Conservation (phyloP, 2,797 vertebrate species). For the Valencia hispanica region DNA sequence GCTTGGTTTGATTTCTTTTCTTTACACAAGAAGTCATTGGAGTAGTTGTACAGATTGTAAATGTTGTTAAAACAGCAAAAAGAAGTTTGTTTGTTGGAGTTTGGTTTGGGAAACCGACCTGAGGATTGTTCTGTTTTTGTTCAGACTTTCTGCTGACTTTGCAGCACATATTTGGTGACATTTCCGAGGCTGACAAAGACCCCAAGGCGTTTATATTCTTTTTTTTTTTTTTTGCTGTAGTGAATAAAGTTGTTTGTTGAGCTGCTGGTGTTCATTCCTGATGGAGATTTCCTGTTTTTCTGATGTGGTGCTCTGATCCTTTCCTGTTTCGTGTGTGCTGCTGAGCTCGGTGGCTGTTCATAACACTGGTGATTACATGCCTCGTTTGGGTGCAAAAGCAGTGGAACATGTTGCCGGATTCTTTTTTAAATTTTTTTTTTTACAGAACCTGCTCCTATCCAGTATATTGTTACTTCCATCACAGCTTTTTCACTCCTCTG, state of each 20-base stretch:
- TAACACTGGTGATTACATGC: neutral
- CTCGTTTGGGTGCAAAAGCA: constrained; percentile 2
- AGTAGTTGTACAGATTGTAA: neutral
- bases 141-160: neutral
- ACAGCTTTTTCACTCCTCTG: neutral
- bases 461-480: too few relatives aligned
- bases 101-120: neutral
- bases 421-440: neutral
- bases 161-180: neutral
- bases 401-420: neutral
- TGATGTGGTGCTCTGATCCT: constrained; percentile 45
- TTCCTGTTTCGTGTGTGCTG: constrained; percentile 46
- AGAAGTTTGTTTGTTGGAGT: neutral
- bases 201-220: neutral
- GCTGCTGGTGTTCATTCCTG: constrained; percentile 46
- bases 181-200: neutral
- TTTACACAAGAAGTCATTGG: too few relatives aligned
- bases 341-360: constrained; percentile 11
- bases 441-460: neutral
- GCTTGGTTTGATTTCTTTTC: neutral
- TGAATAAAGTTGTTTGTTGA: constrained; percentile 36
- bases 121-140: neutral
- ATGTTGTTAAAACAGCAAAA: too few relatives aligned
- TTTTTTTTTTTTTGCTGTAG: neutral
- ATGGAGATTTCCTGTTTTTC: constrained; percentile 69